A percentile compares a stretch with the other conserved stretches of the same genome.
Evolutionary conservation across 2,888 invertebrate species (phyloP).

Genomic region (Melanchra persicariae): DNA sequence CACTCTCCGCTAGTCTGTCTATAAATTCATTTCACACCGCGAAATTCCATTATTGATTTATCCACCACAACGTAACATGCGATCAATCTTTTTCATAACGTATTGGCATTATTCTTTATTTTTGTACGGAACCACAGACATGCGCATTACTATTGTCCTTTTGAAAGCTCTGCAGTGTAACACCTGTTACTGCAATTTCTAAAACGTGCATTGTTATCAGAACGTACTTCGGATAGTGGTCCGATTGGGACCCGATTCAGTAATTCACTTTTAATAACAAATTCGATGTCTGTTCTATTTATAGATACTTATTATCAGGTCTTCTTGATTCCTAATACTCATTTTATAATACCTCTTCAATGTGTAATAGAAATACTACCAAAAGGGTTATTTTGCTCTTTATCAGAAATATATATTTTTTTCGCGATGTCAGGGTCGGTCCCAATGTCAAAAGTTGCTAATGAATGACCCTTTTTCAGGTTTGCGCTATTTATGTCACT

Average conservation of each 20-base stretch:
- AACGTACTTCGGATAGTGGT: conserved; percentile 10
- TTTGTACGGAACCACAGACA: conserved; percentile 5
- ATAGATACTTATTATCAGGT: neutral
- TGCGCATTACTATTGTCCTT: conserved; percentile 12
- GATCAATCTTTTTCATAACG: neutral
- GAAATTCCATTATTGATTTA: neutral
- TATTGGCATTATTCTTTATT: neutral
- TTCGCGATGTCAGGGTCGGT: too few species aligned
- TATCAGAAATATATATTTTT: too few species aligned
- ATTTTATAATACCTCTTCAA: too few species aligned
- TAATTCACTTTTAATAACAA: conserved; percentile 26
- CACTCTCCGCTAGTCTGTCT: too few species aligned
- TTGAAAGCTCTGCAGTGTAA: conserved; percentile 16
- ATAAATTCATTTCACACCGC: neutral
- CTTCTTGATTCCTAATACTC: neutral
- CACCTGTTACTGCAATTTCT: conserved; percentile 36
- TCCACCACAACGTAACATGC: neutral
- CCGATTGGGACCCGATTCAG: conserved; percentile 38
- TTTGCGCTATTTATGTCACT: too few species aligned
- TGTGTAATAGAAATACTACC: too few species aligned
- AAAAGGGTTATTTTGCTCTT: too few species aligned
- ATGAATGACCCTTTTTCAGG: too few species aligned
- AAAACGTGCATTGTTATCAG: conserved; percentile 29
- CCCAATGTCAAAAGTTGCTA: too few species aligned
- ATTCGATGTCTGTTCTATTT: conserved; percentile 18